These are phyloP conservation scores for Desoria tigrina DNA, from an alignment of 2,888 invertebrate genomes.

Conservation along the genomic window DNA sequence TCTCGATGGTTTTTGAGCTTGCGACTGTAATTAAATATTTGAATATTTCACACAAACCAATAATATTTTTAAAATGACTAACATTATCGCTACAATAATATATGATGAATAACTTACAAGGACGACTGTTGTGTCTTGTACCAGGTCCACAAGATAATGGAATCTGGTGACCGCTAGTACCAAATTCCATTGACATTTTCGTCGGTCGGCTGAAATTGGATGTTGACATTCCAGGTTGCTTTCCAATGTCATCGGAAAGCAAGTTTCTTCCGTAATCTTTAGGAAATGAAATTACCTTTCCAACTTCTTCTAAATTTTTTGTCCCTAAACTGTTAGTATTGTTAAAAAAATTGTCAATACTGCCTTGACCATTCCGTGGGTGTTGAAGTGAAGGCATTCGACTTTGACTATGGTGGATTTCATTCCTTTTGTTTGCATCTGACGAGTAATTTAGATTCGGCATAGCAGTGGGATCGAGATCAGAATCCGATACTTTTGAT, in stretches of 20 bases:
- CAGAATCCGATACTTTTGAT: slow-evolving; percentile 6
- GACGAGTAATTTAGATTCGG: slow-evolving; percentile 28
- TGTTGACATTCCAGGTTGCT: no score
- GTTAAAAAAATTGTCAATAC: background rate
- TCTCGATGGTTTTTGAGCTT: slow-evolving; percentile 43
- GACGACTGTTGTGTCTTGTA: no score
- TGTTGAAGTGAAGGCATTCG: slow-evolving; percentile 27
- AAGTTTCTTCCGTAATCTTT: slow-evolving; percentile 11
- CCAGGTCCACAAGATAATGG: no score
- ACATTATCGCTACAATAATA: no score
- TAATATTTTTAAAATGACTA: no score
- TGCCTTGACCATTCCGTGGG: background rate
- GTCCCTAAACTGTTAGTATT: background rate
- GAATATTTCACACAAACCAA: no score
- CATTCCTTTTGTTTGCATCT: slow-evolving; percentile 25
- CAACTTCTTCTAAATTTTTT: slow-evolving; percentile 3
- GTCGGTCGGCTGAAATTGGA: no score
- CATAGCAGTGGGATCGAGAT: slow-evolving; percentile 29
- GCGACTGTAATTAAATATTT: background rate
- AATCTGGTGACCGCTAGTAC: no score
- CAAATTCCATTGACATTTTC: no score
- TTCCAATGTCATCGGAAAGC: background rate
- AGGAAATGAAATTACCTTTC: slow-evolving; percentile 18
- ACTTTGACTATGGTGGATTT: slow-evolving; percentile 24
- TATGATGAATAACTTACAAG: no score